A percentile compares a stretch with the other conserved stretches of the same genome.
Conservation (phyloP, 2,888 invertebrate species). For the Agrochola circellaris region DNA sequence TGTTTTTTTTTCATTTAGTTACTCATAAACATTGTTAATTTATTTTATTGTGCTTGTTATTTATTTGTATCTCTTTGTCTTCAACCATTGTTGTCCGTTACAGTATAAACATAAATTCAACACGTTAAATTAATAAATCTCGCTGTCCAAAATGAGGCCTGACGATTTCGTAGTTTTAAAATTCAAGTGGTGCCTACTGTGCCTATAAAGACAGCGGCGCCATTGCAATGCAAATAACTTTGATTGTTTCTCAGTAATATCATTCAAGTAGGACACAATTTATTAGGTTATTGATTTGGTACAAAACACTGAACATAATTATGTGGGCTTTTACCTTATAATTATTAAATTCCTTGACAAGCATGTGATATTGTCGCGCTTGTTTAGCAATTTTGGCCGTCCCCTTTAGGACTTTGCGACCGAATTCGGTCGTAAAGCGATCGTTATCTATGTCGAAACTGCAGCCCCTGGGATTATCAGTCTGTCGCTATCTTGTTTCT, state of each 20-base stretch:
- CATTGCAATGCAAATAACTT: conserved; percentile 63
- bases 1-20: background rate
- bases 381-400: too few relatives aligned
- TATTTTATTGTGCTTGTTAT: background rate
- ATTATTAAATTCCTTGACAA: too few relatives aligned
- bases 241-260: conserved; percentile 63
- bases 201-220: conserved; percentile 56
- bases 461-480: too few relatives aligned
- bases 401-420: too few relatives aligned
- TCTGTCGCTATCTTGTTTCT: background rate
- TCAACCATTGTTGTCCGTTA: background rate
- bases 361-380: too few relatives aligned
- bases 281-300: conserved; percentile 55
- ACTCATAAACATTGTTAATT: background rate
- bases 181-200: conserved; percentile 51
- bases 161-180: conserved; percentile 54
- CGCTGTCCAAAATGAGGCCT: conserved; percentile 12
- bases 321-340: too few relatives aligned
- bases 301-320: conserved; percentile 10
- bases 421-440: too few relatives aligned
- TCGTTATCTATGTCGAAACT: too few relatives aligned
- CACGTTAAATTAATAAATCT: conserved; percentile 51
- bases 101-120: conserved; percentile 12
- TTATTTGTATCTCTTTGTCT: background rate
- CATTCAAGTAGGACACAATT: conserved; percentile 52